These are phyloP conservation scores for Grallaria varia DNA, from an alignment of 2,113 vertebrate species.

Conservation along the genomic window DNA sequence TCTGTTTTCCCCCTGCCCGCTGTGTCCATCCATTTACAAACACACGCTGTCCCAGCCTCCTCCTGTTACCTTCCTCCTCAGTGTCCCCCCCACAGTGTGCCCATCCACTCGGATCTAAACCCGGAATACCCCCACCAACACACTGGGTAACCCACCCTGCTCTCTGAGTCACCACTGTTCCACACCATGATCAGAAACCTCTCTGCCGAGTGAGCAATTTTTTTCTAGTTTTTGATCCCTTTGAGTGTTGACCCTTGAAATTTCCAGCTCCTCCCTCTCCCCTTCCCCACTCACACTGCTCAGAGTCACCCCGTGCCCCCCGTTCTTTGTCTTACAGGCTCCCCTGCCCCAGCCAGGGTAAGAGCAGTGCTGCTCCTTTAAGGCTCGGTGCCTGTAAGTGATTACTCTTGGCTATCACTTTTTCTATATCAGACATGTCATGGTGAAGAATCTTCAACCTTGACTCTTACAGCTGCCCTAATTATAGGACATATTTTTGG, in stretches of 20 bases:
- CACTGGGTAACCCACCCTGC: fast-evolving
- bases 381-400: slow-evolving; percentile 58
- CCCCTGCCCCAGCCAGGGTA: background rate
- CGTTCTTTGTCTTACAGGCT: background rate
- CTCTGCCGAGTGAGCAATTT: background rate
- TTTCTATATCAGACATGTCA: slow-evolving; percentile 70
- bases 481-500: slow-evolving; percentile 75
- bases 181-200: background rate
- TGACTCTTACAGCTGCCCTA: slow-evolving; percentile 74
- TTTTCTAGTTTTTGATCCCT: background rate
- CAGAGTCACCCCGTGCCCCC: background rate
- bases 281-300: background rate
- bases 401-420: slow-evolving; percentile 67
- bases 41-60: background rate
- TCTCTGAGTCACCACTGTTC: background rate
- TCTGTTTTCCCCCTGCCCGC: background rate
- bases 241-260: slow-evolving; percentile 45
- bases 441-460: slow-evolving; percentile 74
- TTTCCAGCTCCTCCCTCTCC: background rate
- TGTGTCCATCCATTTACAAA: background rate
- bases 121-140: background rate
- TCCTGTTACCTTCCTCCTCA: background rate
- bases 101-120: background rate
- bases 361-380: slow-evolving; percentile 35
- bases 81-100: background rate